A percentile compares a stretch with the other conserved stretches of the same genome.
These are phyloP conservation scores for Mesorhabditis belari DNA, from an alignment of 2,888 invertebrate genomes.

Conservation along the genomic window DNA sequence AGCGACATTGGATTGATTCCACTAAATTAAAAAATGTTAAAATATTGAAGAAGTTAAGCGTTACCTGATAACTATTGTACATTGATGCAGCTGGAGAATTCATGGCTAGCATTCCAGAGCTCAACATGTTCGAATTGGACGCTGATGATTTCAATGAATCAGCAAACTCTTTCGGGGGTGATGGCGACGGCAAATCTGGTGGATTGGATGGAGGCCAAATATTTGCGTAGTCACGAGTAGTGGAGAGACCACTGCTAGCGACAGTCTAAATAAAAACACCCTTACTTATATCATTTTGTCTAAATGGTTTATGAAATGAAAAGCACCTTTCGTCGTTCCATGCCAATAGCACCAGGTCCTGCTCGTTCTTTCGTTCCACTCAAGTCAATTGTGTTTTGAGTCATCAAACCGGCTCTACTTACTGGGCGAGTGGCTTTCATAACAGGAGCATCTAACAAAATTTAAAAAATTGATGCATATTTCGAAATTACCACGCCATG, in stretches of 20 bases:
- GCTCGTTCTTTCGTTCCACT: too few species aligned
- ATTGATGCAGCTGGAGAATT: too few species aligned
- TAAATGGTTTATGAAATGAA: neutral
- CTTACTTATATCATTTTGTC: neutral
- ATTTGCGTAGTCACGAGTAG: neutral
- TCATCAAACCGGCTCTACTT: too few species aligned
- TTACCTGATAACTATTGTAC: neutral
- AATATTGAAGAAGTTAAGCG: neutral
- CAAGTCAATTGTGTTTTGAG: too few species aligned
- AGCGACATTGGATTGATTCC: neutral
- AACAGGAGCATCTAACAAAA: too few species aligned
- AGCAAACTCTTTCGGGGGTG: constrained; percentile 8
- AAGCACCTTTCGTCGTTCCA: constrained; percentile 24
- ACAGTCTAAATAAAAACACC: neutral
- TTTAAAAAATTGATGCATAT: too few species aligned
- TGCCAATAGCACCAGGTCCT: constrained; percentile 28
- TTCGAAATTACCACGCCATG: too few species aligned
- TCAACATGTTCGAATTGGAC: too few species aligned
- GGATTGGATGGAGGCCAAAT: constrained; percentile 35
- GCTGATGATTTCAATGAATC: too few species aligned
- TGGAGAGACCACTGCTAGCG: neutral
- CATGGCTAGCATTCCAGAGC: too few species aligned
- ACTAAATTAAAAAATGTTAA: neutral
- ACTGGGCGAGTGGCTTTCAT: too few species aligned
- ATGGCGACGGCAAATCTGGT: constrained; percentile 24